Evolutionary conservation across 1,140 invertebrate genomes (phyloP).

Genomic region (Heliothis virescens): DNA sequence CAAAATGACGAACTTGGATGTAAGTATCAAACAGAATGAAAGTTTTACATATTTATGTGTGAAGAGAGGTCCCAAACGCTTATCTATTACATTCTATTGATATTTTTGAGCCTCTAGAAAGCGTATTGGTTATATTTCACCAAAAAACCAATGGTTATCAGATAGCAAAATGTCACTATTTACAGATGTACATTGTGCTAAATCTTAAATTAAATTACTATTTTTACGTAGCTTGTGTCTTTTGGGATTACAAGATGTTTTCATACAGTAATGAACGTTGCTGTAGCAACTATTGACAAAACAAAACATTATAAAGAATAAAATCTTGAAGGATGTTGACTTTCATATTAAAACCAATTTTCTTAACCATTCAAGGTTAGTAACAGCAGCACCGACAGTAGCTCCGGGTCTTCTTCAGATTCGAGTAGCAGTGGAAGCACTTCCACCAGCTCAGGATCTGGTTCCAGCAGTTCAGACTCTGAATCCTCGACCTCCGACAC

Average conservation of each 20-base stretch:
- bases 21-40: conserved; percentile 48
- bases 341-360: background rate
- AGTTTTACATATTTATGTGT: conserved; percentile 17
- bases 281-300: background rate
- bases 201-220: too few relatives aligned
- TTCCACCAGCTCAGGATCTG: conserved; percentile 90
- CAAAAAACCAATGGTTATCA: background rate
- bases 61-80: background rate
- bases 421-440: conserved; percentile 90
- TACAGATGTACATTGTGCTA: background rate
- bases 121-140: background rate
- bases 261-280: background rate
- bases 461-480: conserved; percentile 89
- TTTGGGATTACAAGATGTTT: too few relatives aligned
- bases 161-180: background rate
- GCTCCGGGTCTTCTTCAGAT: conserved; percentile 88
- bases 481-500: conserved; percentile 84
- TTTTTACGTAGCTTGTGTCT: too few relatives aligned
- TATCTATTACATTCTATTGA: background rate
- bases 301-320: too few relatives aligned
- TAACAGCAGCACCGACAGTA: conserved; percentile 88
- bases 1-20: conserved; percentile 60
- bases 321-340: too few relatives aligned
- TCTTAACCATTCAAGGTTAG: conserved; percentile 65
- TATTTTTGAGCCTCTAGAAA: background rate